These are phyloP conservation scores for Machimus atricapillus DNA, from an alignment of 2,888 invertebrate genomes.

Conservation along the genomic window DNA sequence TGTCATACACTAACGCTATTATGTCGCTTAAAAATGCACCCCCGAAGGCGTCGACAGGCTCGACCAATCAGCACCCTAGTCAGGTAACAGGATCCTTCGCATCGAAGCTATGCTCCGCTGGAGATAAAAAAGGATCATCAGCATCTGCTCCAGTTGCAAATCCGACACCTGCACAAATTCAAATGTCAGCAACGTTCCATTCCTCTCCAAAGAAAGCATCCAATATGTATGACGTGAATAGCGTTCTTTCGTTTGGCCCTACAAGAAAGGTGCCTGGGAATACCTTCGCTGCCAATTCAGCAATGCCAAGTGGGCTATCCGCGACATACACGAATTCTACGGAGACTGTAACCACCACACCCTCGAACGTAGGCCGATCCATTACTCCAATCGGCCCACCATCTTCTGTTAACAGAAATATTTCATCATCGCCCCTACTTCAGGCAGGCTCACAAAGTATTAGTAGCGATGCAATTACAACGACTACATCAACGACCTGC, in stretches of 20 bases:
- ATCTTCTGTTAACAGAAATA: conserved; percentile 49
- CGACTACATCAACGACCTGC: conserved; percentile 41
- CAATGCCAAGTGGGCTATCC: conserved; percentile 54
- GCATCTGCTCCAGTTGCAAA: background rate
- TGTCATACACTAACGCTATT: conserved; percentile 67
- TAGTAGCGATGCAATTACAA: background rate
- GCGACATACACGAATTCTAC: conserved; percentile 48
- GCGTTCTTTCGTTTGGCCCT: conserved; percentile 45
- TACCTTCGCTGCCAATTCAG: conserved; percentile 58
- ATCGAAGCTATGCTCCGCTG: conserved; percentile 61
- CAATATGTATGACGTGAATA: conserved; percentile 29
- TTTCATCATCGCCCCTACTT: conserved; percentile 49
- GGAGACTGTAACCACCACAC: conserved; percentile 49
- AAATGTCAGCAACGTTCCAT: conserved; percentile 50
- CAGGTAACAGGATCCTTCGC: conserved; percentile 59
- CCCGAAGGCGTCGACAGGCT: conserved; percentile 53
- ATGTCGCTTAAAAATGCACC: conserved; percentile 64
- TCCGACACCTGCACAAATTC: background rate
- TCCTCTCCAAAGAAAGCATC: conserved; percentile 41
- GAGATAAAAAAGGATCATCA: conserved; percentile 47
- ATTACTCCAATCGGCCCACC: conserved; percentile 61
- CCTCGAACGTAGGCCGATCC: conserved; percentile 51
- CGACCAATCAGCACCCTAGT: conserved; percentile 42
- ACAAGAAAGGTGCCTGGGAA: conserved; percentile 50
- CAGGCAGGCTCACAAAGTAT: conserved; percentile 5